Evolutionary conservation across 2,797 vertebrate genomes (phyloP).

Genomic region (Catostomus latipinnis): DNA sequence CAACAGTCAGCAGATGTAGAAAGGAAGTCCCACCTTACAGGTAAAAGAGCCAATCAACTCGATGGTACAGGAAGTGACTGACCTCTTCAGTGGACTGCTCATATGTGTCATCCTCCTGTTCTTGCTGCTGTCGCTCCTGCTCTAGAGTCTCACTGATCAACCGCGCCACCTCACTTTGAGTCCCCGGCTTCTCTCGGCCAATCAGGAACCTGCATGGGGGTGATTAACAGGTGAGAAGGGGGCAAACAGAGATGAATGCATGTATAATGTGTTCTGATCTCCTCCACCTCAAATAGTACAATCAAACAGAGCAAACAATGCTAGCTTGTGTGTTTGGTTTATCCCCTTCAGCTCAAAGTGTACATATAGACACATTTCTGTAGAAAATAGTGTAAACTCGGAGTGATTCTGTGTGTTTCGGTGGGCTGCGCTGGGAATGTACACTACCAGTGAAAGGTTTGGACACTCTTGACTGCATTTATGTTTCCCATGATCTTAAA

Average conservation of each 20-base stretch:
- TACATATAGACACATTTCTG: background rate
- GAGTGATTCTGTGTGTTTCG: no score
- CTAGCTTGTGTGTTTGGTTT: constrained; percentile 32
- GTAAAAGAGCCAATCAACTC: no score
- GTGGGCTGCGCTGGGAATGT: no score
- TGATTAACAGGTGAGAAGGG: constrained; percentile 29
- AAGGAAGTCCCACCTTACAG: no score
- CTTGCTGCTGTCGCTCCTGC: constrained; percentile 86
- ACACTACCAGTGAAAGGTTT: no score
- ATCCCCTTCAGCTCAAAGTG: constrained; percentile 37
- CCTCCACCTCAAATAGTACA: background rate
- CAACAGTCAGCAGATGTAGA: no score
- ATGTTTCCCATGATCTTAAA: no score
- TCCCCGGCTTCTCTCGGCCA: constrained; percentile 91
- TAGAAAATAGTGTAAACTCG: background rate
- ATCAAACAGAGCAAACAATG: constrained; percentile 32
- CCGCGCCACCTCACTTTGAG: constrained; percentile 91
- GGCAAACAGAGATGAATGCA: constrained; percentile 16
- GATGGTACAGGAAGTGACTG: constrained; percentile 52
- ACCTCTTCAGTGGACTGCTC: constrained; percentile 85
- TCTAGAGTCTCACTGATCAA: constrained; percentile 93
- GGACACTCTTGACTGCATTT: no score
- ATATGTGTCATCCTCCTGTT: constrained; percentile 84
- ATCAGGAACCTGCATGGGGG: constrained; percentile 84
- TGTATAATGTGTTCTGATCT: background rate